phyloP scores from a whole-genome alignment of 2,113 vertebrate species.

The Geococcyx californianus region DNA sequence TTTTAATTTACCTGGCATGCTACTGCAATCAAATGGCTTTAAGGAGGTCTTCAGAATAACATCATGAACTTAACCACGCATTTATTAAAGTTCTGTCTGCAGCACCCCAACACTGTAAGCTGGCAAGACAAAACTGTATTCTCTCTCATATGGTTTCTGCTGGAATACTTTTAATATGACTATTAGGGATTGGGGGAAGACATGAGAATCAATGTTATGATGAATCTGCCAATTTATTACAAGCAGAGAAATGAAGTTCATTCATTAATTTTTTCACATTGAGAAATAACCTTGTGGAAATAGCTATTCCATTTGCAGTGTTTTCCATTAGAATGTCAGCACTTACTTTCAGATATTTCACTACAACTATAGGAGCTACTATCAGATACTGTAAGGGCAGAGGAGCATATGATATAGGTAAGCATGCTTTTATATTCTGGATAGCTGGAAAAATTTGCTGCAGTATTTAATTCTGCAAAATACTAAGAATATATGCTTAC shows the following conservation, averaged over 20 bases:
- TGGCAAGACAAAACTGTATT: background rate
- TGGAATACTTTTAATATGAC: background rate
- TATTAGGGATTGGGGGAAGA: background rate
- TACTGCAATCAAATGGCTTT: background rate
- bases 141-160: background rate
- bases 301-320: background rate
- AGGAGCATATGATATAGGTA: background rate
- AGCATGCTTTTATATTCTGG: background rate
- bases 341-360: background rate
- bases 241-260: background rate
- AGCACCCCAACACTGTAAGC: background rate
- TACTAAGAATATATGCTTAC: background rate
- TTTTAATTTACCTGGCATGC: background rate
- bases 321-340: background rate
- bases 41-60: background rate
- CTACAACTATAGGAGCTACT: background rate
- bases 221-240: background rate
- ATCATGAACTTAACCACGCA: background rate
- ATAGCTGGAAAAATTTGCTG: background rate
- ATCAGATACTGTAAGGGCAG: background rate
- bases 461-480: background rate
- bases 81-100: background rate
- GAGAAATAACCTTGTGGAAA: background rate
- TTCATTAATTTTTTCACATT: background rate
- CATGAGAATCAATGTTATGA: background rate